phyloP scores from a whole-genome alignment of 2,888 invertebrate genomes.

The Lomographa bimaculata region DNA sequence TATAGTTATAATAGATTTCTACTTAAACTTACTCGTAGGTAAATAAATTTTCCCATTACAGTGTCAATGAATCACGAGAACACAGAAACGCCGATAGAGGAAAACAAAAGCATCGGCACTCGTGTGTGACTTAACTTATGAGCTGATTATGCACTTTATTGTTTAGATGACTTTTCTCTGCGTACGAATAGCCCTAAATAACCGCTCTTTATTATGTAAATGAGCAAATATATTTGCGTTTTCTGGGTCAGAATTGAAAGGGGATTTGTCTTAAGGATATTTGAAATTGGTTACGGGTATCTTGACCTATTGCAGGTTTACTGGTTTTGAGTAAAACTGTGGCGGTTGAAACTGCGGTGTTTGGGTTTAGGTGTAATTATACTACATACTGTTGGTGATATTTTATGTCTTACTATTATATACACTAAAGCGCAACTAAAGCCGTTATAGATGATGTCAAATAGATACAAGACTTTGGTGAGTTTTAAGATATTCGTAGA shows the following conservation, averaged over 20 bases:
- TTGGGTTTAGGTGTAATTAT: too few species aligned
- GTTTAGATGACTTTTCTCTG: constrained; percentile 55
- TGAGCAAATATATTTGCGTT: constrained; percentile 52
- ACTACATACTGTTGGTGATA: too few species aligned
- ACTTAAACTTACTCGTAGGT: constrained; percentile 6
- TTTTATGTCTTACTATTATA: too few species aligned
- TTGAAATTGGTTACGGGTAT: constrained; percentile 18
- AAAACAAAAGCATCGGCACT: constrained; percentile 39
- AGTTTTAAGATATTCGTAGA: too few species aligned
- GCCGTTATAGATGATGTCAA: too few species aligned
- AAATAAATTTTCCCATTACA: constrained; percentile 15
- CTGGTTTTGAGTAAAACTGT: not conserved
- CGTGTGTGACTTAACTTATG: constrained; percentile 51
- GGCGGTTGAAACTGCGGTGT: too few species aligned
- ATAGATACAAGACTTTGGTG: too few species aligned
- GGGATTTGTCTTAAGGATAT: constrained; percentile 24
- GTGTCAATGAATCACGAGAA: constrained; percentile 18
- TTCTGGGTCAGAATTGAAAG: constrained; percentile 39
- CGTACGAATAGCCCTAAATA: constrained; percentile 64
- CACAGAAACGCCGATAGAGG: constrained; percentile 33
- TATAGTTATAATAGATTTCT: too few species aligned
- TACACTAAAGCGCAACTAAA: too few species aligned
- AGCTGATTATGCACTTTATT: constrained; percentile 64
- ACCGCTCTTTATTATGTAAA: constrained; percentile 59
- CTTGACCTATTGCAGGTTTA: constrained; percentile 8